phyloP scores from a whole-genome alignment of 2,797 vertebrate genomes.

The Rhyacichthys aspro region DNA sequence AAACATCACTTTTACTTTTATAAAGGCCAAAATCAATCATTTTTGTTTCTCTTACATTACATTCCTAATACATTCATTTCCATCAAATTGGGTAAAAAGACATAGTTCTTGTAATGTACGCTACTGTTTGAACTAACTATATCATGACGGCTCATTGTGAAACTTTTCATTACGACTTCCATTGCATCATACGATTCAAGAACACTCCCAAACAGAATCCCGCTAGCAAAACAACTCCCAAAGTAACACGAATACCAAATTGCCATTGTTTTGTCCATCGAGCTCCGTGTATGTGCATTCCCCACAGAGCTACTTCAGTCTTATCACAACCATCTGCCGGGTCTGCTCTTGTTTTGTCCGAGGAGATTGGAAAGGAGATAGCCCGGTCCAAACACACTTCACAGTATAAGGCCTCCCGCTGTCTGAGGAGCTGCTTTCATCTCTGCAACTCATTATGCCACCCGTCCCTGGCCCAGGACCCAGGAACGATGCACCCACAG shows the following conservation, averaged over 20 bases:
- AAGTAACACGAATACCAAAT: background rate
- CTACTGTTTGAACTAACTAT: too few relatives aligned
- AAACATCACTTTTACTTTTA: too few relatives aligned
- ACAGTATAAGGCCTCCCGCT: conserved; percentile 59
- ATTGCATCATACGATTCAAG: too few relatives aligned
- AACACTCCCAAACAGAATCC: too few relatives aligned
- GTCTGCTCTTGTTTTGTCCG: conserved; percentile 65
- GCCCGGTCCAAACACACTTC: conserved; percentile 48
- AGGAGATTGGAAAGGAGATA: conserved; percentile 60
- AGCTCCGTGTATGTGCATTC: conserved; percentile 37
- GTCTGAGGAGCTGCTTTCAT: conserved; percentile 66
- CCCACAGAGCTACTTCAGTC: conserved; percentile 49
- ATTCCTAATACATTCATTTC: too few relatives aligned
- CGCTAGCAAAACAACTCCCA: background rate
- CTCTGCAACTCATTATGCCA: conserved; percentile 61
- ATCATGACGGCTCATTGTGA: too few relatives aligned
- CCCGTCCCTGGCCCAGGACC: conserved; percentile 35
- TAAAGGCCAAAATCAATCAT: too few relatives aligned
- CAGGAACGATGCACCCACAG: conserved; percentile 59
- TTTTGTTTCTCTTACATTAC: too few relatives aligned
- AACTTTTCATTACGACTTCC: too few relatives aligned
- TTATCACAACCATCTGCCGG: conserved; percentile 70
- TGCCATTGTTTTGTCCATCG: background rate
- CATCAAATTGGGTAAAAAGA: too few relatives aligned
- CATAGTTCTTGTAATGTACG: too few relatives aligned